These are phyloP conservation scores for Argentina silus DNA, from an alignment of 2,797 vertebrate species.

Conservation along the genomic window DNA sequence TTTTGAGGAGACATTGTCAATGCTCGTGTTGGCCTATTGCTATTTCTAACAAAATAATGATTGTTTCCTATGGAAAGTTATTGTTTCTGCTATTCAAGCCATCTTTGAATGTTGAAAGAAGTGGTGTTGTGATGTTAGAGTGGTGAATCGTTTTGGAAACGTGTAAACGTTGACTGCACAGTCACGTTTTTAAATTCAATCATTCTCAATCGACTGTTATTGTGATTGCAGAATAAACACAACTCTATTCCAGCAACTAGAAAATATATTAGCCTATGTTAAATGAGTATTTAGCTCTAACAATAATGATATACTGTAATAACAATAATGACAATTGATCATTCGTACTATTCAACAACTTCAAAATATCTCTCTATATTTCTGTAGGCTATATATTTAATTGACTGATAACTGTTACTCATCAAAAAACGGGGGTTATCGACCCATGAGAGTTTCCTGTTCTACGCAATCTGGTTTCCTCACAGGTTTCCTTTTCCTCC, in stretches of 20 bases:
- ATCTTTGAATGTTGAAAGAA: conserved; percentile 63
- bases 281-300: not conserved
- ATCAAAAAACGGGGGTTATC: conserved; percentile 85
- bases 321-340: not conserved
- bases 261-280: not conserved
- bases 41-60: not conserved
- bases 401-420: conserved; percentile 84
- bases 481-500: conserved; percentile 96
- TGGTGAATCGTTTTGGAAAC: conserved; percentile 70
- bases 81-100: conserved; percentile 49
- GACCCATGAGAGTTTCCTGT: conserved; percentile 93
- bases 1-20: conserved; percentile 11
- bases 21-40: not conserved
- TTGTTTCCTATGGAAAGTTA: conserved; percentile 9
- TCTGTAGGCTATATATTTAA: conserved; percentile 70
- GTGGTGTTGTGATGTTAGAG: conserved; percentile 55
- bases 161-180: conserved; percentile 64
- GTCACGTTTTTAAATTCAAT: conserved; percentile 55
- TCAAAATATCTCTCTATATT: conserved; percentile 42
- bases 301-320: conserved; percentile 13
- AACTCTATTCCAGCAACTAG: not conserved
- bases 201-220: conserved; percentile 43
- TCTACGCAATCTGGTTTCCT: conserved; percentile 93
- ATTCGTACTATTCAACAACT: not conserved
- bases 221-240: conserved; percentile 36